Evolutionary conservation across 92 coral and sea anemone genomes (phyloP), one percentile per base, ranked within the genome.

Genomic region (Epizoanthus rinbou): DNA sequence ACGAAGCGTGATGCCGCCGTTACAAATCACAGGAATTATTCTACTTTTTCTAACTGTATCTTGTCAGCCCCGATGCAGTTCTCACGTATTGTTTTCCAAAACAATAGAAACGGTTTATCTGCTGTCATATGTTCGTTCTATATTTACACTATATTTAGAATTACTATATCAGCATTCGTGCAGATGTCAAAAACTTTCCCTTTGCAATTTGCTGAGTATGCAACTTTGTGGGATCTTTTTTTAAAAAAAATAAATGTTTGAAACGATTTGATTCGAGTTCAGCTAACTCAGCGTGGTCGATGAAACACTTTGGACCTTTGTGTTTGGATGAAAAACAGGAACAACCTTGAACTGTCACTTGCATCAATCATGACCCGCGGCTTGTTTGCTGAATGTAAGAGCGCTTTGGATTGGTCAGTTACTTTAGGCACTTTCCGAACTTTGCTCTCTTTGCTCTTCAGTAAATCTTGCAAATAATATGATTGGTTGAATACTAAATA

Each of bases 361-460:
- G 6, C 11, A 47, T 10, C 54, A 50, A 50, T 50, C 14, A 50
- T 13, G 22, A 1, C 8, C 3, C 16, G 0, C 5, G n/a, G 43
- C 11, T 3, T 13, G 23, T 71, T 21, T 71, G 18, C 22, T 35
- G 1, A 11, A 17, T 33, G 33, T n/a, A 43, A 71, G 53, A 18
- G 3, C 14, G 39, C 39, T 43, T 43, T 69, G 39, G 8, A 76
- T 76, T 76, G 82, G 69, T 23, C 63, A 2, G 4, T 35, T 0
- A 39, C 6, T 6, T 10, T 19, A 4, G n/a, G 6, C 16, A 28
- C 73, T 6, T 15, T 14, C 19, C 82, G 82, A 41, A 78, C 82
- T 78, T 78, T 78, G 82, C 71, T 78, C 82, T 28, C 59, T 24
- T 2, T 78, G 70, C 57, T 78, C 82, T 50, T 39, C 66, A 22